Percentiles rank a stretch among this genome's conserved stretches.
Evolutionary conservation across 2,113 vertebrate species (phyloP).

Genomic region (Neogale vison): DNA sequence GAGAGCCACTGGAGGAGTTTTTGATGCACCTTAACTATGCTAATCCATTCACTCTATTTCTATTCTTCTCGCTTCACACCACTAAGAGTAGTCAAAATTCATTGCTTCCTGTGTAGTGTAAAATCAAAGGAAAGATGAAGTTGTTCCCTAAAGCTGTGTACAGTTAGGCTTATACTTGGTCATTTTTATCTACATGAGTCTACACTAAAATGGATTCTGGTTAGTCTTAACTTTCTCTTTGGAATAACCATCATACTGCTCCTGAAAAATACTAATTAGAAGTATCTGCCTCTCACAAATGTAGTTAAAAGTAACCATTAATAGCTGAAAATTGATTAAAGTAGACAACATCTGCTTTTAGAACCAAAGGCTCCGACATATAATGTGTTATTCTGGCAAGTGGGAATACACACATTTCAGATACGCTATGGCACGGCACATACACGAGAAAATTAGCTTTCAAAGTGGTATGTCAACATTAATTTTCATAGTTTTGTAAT

Average conservation of each 20-base stretch:
- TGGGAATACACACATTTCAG: conserved; percentile 56
- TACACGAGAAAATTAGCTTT: conserved; percentile 51
- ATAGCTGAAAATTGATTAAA: conserved; percentile 65
- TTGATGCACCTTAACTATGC: not conserved
- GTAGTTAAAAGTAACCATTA: conserved; percentile 65
- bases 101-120: rapidly evolving
- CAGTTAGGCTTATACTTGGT: not conserved
- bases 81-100: not conserved
- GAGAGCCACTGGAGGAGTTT: not conserved
- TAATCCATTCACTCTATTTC: not conserved
- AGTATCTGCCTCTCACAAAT: conserved; percentile 46
- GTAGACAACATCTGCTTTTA: conserved; percentile 66
- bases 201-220: not conserved
- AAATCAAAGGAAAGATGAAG: not conserved
- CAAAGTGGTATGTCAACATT: conserved; percentile 49
- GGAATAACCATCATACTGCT: conserved; percentile 42
- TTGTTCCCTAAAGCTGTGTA: not conserved
- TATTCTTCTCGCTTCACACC: not conserved
- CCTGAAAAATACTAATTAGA: conserved; percentile 67
- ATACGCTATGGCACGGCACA: not conserved
- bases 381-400: conserved; percentile 42
- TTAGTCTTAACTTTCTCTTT: conserved; percentile 46
- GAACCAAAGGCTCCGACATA: conserved; percentile 16
- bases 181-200: conserved; percentile 13
- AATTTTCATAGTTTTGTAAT: conserved; percentile 71